A percentile compares a stretch with the other conserved stretches of the same genome.
Evolutionary conservation across 2,888 invertebrate genomes (phyloP).

Genomic region (Julus scanicus): DNA sequence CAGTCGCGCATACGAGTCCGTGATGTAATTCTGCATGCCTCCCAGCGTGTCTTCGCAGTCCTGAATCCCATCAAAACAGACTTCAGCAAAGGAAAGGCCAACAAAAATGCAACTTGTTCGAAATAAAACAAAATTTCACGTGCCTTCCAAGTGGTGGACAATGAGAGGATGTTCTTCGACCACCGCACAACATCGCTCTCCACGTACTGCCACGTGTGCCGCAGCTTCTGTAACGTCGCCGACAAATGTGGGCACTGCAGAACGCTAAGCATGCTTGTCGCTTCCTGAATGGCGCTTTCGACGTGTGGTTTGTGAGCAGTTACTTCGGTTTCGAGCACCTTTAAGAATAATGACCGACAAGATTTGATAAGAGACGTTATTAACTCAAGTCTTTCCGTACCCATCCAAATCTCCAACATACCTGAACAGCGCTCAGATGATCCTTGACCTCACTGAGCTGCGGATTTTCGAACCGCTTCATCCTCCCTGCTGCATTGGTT

Average conservation of each 20-base stretch:
- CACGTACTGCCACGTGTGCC: constrained; percentile 43
- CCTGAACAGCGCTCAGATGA: constrained; percentile 31
- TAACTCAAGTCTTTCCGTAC: too few species aligned
- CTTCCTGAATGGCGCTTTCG: constrained; percentile 47
- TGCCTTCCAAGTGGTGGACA: constrained; percentile 51
- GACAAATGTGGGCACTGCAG: constrained; percentile 47
- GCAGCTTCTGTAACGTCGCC: neutral
- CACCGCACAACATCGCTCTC: neutral
- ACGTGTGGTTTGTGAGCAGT: constrained; percentile 35
- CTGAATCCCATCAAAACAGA: neutral
- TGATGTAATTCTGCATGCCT: constrained; percentile 41
- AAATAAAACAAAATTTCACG: neutral
- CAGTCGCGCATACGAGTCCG: constrained; percentile 14
- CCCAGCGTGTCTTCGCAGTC: constrained; percentile 31
- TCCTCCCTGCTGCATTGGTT: neutral
- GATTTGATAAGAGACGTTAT: too few species aligned
- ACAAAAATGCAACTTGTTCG: neutral
- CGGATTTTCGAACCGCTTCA: constrained; percentile 71
- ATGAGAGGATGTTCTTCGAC: constrained; percentile 9
- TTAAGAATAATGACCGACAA: neutral
- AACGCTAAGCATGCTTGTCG: neutral
- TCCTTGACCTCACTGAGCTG: constrained; percentile 67
- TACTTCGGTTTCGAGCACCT: constrained; percentile 49
- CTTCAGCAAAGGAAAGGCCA: neutral
- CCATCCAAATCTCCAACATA: neutral